These are phyloP conservation scores for Taeniopygia guttata DNA, from an alignment of 2,797 vertebrate species.

Conservation along the genomic window DNA sequence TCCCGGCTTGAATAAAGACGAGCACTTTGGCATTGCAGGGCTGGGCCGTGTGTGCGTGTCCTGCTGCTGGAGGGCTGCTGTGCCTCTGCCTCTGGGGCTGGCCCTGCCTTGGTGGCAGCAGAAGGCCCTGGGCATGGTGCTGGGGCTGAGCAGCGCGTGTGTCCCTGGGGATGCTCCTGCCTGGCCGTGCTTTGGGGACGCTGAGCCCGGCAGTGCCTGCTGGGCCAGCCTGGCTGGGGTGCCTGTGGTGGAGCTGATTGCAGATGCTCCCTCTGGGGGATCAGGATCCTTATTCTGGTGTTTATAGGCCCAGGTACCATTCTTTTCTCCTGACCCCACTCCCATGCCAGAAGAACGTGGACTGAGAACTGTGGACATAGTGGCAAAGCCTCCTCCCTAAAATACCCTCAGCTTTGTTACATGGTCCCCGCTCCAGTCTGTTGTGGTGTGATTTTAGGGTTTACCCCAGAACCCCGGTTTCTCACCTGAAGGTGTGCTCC, in stretches of 20 bases:
- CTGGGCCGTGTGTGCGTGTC: background rate
- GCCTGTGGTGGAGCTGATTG: background rate
- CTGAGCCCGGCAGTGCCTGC: background rate
- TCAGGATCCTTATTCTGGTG: background rate
- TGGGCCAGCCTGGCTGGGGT: background rate
- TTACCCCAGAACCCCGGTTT: too few relatives aligned
- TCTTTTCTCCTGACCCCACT: too few relatives aligned
- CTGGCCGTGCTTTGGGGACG: fast-evolving
- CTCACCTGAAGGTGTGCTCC: too few relatives aligned
- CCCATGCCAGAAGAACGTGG: too few relatives aligned
- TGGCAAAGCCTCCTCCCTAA: too few relatives aligned
- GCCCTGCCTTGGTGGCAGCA: background rate
- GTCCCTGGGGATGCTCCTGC: background rate
- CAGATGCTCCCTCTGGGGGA: background rate
- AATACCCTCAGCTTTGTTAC: too few relatives aligned
- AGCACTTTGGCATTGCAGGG: background rate
- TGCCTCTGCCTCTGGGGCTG: background rate
- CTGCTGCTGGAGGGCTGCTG: background rate
- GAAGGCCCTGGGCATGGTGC: background rate
- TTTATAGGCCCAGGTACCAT: too few relatives aligned
- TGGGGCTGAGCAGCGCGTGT: background rate
- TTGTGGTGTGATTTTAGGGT: too few relatives aligned
- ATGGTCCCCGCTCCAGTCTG: too few relatives aligned
- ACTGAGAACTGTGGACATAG: too few relatives aligned
- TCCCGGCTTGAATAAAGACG: too few relatives aligned